Base-by-base conservation (phyloP, 1,140 invertebrate species). In the Drosophila fuyamai region DNA sequence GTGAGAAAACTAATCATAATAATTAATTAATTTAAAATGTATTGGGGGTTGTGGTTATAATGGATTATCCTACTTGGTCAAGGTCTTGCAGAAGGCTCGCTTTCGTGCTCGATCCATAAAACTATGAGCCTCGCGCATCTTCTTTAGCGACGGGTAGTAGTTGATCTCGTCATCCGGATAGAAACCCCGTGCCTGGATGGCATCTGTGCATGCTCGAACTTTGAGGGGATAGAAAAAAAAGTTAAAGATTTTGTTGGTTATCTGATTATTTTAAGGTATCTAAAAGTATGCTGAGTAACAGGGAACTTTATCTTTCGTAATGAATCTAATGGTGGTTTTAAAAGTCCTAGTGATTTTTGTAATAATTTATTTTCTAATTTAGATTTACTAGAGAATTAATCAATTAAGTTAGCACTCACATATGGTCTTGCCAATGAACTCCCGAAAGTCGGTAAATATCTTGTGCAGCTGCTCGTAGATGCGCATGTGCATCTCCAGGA, bases 31-130 rank as follows among this genome's bases (percentile, higher is more conserved):
- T n/a, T 32, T 8, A 32, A 32, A 32, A 32, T 32, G 0, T 32
- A 1, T 6, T 23, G 18, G 18, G 18, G 18, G 1, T 23, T 1
- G 5, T 32, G 29, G 29, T 7, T 32, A 8, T 32, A 0, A 5
- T 9, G 3, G 13, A 6, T 10, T 10, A 13, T 9, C 88, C 79
- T 93, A 97, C 96, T 95, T 94, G 14, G 95, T 94, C 0, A 97
- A 93, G 27, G 95, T 93, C 77, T 95, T 94, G 90, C 96, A 97
- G 79, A 96, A 95, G 56, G 95, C 94, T 65, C 95, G 94, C 84
- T 97, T 98, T 63, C 95, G 95, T 0, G 96, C 95, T 78, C 97
- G 96, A 78, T 97, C 95, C 35, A 96, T 97, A 80, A 97, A 97
- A 23, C 96, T 96, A 94, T 97, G 96, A 81, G 95, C 96, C 23